Evolutionary conservation across 2,888 invertebrate species (phyloP).

Genomic region (Leptothorax acervorum): DNA sequence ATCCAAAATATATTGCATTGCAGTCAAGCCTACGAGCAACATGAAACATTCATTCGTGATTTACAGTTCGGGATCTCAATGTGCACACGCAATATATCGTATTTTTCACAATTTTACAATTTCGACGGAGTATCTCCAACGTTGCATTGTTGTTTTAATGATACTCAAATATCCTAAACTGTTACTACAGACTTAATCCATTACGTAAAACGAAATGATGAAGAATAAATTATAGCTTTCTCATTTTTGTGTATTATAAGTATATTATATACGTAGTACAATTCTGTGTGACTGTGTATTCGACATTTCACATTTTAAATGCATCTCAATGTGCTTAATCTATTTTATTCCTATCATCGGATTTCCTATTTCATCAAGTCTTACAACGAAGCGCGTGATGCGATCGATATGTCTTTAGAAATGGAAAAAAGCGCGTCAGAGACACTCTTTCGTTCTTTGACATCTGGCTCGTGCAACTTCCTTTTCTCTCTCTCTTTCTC

Average conservation of each 20-base stretch:
- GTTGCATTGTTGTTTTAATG: constrained; percentile 1
- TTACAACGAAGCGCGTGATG: neutral
- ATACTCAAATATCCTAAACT: neutral
- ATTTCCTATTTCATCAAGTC: constrained; percentile 15
- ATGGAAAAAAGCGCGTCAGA: neutral
- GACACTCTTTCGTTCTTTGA: constrained; percentile 42
- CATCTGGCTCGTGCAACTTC: constrained; percentile 55
- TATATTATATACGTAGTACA: neutral
- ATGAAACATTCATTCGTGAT: constrained; percentile 46
- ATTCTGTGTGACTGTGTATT: neutral
- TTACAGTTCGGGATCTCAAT: constrained; percentile 23
- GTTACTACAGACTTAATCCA: constrained; percentile 10
- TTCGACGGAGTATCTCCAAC: neutral
- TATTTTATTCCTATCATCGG: neutral
- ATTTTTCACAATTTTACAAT: constrained; percentile 16
- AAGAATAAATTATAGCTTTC: neutral
- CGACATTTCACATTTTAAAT: neutral
- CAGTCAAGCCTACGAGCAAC: constrained; percentile 32
- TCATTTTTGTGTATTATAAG: neutral
- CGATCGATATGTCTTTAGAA: constrained; percentile 24
- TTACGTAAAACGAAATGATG: neutral
- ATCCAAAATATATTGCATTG: constrained; percentile 50
- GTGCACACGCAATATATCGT: neutral
- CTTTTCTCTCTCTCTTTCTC: constrained; percentile 11
- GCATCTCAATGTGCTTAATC: neutral